phyloP scores from a whole-genome alignment of 2,113 vertebrate species.

The Pampusana beccarii region DNA sequence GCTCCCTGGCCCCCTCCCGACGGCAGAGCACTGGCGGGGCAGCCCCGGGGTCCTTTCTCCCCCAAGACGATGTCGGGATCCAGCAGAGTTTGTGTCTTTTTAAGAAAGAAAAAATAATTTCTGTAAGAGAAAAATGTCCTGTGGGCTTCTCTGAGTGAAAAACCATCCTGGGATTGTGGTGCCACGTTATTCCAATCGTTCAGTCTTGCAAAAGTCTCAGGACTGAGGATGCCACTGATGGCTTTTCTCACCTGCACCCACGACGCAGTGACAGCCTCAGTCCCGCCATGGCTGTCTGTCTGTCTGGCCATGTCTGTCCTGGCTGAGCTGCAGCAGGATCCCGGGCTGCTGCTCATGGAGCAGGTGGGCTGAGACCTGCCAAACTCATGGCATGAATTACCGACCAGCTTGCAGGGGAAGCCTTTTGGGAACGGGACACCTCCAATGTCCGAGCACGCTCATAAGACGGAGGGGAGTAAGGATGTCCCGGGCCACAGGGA shows the following conservation, averaged over 20 bases:
- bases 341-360: not conserved
- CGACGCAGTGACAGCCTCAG: accelerated
- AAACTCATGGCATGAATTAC: not conserved
- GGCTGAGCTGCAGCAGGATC: not conserved
- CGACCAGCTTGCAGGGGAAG: not conserved
- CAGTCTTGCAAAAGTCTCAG: not conserved
- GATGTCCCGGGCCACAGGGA: not conserved
- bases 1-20: not conserved
- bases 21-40: not conserved
- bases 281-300: not conserved
- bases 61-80: accelerated
- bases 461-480: not conserved
- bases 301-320: not conserved
- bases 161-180: accelerated
- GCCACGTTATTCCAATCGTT: accelerated
- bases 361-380: not conserved
- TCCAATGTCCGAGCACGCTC: not conserved
- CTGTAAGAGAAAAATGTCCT: not conserved
- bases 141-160: not conserved
- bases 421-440: not conserved
- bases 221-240: not conserved
- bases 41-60: not conserved
- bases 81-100: not conserved
- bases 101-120: not conserved
- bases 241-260: not conserved